phyloP scores from a whole-genome alignment of 2,888 invertebrate species.

The Melinopterus prodromus region DNA sequence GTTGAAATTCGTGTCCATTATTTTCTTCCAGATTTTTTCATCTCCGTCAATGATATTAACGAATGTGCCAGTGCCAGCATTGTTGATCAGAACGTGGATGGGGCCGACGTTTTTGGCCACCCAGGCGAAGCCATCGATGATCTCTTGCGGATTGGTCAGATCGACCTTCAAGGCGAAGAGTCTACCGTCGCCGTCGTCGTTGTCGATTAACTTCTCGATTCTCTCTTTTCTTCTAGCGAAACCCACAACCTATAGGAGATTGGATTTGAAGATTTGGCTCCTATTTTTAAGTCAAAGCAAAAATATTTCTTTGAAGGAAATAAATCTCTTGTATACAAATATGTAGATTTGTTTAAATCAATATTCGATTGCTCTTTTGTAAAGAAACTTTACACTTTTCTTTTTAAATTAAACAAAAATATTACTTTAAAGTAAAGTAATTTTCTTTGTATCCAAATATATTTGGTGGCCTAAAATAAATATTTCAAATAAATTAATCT shows the following conservation, averaged over 20 bases:
- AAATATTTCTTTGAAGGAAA: too few relatives aligned
- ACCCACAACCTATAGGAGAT: conserved; percentile 54
- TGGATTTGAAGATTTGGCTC: too few relatives aligned
- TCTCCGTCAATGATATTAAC: conserved; percentile 31
- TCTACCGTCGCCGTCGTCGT: conserved; percentile 15
- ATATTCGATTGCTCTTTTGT: too few relatives aligned
- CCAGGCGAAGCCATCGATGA: conserved; percentile 26
- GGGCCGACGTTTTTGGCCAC: conserved; percentile 28
- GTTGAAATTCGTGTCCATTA: conserved; percentile 27
- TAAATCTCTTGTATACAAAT: too few relatives aligned
- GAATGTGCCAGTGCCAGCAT: conserved; percentile 15
- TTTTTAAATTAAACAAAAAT: too few relatives aligned
- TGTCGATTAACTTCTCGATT: conserved; percentile 27
- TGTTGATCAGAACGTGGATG: conserved; percentile 26
- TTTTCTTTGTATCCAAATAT: too few relatives aligned
- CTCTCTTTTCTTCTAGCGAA: conserved; percentile 33
- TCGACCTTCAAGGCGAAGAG: conserved; percentile 20
- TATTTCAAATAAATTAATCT: too few relatives aligned
- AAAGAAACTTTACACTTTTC: too few relatives aligned
- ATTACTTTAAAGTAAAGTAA: too few relatives aligned
- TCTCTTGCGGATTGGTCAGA: conserved; percentile 26
- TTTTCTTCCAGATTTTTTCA: conserved; percentile 5
- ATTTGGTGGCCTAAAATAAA: too few relatives aligned
- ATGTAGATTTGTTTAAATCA: too few relatives aligned
- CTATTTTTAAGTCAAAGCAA: too few relatives aligned